A percentile compares a stretch with the other conserved stretches of the same genome.
Conservation (phyloP, 2,888 invertebrate species). For the Leptinotarsa peninsularis region DNA sequence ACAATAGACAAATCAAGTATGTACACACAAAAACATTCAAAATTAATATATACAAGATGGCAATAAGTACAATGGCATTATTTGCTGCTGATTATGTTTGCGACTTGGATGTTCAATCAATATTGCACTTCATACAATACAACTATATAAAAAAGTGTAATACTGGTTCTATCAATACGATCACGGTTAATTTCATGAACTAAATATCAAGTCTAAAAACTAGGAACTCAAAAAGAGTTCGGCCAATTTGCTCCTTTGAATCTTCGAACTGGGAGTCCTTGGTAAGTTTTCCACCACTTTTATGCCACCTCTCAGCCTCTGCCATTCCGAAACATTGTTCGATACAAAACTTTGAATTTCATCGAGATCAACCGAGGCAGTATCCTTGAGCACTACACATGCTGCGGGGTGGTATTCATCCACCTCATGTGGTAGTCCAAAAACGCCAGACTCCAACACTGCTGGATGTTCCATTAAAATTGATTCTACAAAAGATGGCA, state of each 20-base stretch:
- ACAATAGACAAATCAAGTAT: too few species aligned
- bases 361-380: conserved; percentile 15
- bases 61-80: too few species aligned
- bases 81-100: too few species aligned
- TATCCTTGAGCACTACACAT: conserved; percentile 27
- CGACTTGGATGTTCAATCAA: too few species aligned
- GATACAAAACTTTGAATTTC: conserved; percentile 52
- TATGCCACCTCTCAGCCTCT: conserved; percentile 56
- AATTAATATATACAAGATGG: too few species aligned
- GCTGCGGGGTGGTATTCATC: conserved; percentile 53
- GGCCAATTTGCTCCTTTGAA: conserved; percentile 26
- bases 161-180: too few species aligned
- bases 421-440: conserved; percentile 53
- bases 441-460: conserved; percentile 54
- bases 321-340: conserved; percentile 51
- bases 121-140: too few species aligned
- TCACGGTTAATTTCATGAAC: too few species aligned
- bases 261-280: conserved; percentile 54
- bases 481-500: conserved; percentile 53
- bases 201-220: neutral
- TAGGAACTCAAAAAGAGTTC: conserved; percentile 13
- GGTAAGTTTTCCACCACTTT: conserved; percentile 51
- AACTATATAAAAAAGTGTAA: too few species aligned
- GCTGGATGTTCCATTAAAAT: conserved; percentile 54
- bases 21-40: too few species aligned